Percentiles rank a stretch among this genome's conserved stretches.
Conservation (phyloP, 1,140 invertebrate genomes). For the Drosophila lowei region DNA sequence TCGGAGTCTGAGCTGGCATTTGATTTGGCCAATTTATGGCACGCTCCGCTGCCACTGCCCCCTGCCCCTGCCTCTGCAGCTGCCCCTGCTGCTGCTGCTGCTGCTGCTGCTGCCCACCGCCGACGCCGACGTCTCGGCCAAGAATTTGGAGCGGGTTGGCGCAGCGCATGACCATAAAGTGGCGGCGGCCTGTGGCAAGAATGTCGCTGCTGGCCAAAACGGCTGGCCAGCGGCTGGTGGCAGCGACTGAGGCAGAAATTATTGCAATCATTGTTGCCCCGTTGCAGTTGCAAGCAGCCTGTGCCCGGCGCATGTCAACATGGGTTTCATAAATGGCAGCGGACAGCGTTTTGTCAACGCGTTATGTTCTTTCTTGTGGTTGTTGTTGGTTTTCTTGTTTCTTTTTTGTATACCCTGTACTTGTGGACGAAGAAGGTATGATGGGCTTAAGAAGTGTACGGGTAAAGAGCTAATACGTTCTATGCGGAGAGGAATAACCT, state of each 20-base stretch:
- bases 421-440: neutral
- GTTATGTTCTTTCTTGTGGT: slow-evolving; percentile 62
- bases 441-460: neutral
- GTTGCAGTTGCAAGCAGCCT: slow-evolving; percentile 40
- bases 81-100: slow-evolving; percentile 6
- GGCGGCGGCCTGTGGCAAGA: slow-evolving; percentile 57
- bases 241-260: slow-evolving; percentile 57
- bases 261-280: slow-evolving; percentile 59
- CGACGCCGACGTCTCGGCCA: slow-evolving; percentile 7
- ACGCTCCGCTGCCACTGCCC: slow-evolving; percentile 59
- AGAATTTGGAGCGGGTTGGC: slow-evolving; percentile 73
- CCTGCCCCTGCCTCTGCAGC: neutral
- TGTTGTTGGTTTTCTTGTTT: slow-evolving; percentile 16
- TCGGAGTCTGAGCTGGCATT: slow-evolving; percentile 46
- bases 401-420: neutral
- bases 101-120: slow-evolving; percentile 20
- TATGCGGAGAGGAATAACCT: no score
- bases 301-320: slow-evolving; percentile 78
- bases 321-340: slow-evolving; percentile 79
- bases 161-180: slow-evolving; percentile 77
- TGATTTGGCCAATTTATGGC: slow-evolving; percentile 81
- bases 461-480: no score
- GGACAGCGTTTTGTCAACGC: slow-evolving; percentile 72
- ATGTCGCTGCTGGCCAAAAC: slow-evolving; percentile 69
- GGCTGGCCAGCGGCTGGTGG: slow-evolving; percentile 1